Evolutionary conservation across 2,797 vertebrate genomes (phyloP).

Genomic region (Gymnothorax javanicus): DNA sequence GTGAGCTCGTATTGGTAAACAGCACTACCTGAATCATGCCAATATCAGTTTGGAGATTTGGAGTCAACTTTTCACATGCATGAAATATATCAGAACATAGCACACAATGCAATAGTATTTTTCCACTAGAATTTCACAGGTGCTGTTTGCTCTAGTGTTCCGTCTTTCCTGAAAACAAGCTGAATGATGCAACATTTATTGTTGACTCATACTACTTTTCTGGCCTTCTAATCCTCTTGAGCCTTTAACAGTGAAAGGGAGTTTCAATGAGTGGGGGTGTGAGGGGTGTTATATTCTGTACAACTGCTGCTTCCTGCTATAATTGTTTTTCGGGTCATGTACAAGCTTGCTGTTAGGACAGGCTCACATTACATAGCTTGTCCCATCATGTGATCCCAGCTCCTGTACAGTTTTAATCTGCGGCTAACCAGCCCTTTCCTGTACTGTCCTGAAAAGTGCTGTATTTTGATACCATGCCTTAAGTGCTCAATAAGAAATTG

Average conservation of each 20-base stretch:
- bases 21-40: not conserved
- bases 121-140: not conserved
- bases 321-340: not conserved
- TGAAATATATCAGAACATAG: not conserved
- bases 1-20: not conserved
- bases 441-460: slow-evolving; percentile 3
- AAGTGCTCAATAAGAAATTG: not conserved
- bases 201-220: not conserved
- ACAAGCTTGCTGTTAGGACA: not conserved
- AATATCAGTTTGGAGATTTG: not conserved
- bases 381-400: not conserved
- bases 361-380: not conserved
- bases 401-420: slow-evolving; percentile 4
- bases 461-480: not conserved
- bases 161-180: not conserved
- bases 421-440: not conserved
- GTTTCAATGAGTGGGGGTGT: not conserved
- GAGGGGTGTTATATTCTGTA: not conserved
- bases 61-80: not conserved
- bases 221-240: not conserved
- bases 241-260: not conserved
- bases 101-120: not conserved
- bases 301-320: not conserved
- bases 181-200: not conserved
- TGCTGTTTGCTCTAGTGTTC: not conserved